phyloP scores from a whole-genome alignment of 2,797 vertebrate genomes.

The Paguma larvata region DNA sequence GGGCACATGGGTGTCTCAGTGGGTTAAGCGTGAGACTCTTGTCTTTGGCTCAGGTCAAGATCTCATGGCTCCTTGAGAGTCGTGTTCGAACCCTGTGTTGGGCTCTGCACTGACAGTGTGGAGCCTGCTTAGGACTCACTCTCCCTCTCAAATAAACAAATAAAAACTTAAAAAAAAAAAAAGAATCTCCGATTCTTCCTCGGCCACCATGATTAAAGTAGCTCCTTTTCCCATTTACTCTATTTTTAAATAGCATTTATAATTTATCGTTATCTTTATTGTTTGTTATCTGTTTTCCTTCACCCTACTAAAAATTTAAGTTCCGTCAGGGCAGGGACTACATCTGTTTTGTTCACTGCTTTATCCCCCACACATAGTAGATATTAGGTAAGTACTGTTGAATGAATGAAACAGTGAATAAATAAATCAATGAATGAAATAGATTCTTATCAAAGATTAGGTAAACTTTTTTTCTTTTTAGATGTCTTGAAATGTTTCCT shows the following conservation, averaged over 20 bases:
- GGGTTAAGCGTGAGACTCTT: too few relatives aligned
- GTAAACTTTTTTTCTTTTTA: not conserved
- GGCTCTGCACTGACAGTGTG: too few relatives aligned
- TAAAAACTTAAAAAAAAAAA: too few relatives aligned
- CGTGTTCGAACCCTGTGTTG: too few relatives aligned
- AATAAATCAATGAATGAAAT: conserved; percentile 28
- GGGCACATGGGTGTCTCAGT: too few relatives aligned
- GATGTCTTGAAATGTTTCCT: conserved; percentile 1
- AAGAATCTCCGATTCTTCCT: not conserved
- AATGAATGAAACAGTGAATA: not conserved
- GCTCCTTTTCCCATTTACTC: not conserved
- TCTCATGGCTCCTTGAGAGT: too few relatives aligned
- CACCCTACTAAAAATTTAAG: not conserved
- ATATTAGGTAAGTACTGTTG: not conserved
- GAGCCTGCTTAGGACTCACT: too few relatives aligned
- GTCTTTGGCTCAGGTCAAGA: too few relatives aligned
- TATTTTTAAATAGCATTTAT: not conserved
- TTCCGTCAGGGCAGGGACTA: not conserved
- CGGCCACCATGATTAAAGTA: not conserved
- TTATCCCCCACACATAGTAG: not conserved
- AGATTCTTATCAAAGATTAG: not conserved
- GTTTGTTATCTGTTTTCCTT: not conserved
- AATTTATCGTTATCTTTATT: conserved; percentile 6
- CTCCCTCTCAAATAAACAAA: too few relatives aligned
- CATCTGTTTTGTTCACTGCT: not conserved